Evolutionary conservation across 2,888 invertebrate species (phyloP).

Genomic region (Diadromus collaris): DNA sequence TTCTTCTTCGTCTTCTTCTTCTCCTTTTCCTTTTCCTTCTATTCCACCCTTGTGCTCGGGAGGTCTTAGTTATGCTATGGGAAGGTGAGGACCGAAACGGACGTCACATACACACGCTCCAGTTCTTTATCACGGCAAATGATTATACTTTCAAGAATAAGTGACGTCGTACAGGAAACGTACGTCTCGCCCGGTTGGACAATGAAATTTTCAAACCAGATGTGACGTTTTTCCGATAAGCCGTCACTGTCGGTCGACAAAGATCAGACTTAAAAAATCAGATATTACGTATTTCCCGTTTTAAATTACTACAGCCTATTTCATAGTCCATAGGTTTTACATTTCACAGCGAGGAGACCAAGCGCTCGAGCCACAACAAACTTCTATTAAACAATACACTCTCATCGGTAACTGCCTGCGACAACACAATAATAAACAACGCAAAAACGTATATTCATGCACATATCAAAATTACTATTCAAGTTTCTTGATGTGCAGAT

Average conservation of each 20-base stretch:
- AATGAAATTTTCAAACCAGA: neutral
- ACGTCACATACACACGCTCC: neutral
- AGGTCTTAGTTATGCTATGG: neutral
- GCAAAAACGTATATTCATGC: neutral
- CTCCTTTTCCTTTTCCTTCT: conserved; percentile 13
- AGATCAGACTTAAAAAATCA: too few species aligned
- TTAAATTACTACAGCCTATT: too few species aligned
- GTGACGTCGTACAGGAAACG: too few species aligned
- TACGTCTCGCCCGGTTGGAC: neutral
- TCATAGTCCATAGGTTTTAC: neutral
- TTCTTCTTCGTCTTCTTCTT: conserved; percentile 21
- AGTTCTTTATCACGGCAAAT: neutral
- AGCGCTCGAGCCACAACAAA: neutral
- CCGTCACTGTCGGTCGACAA: too few species aligned
- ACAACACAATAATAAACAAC: too few species aligned
- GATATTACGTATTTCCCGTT: neutral
- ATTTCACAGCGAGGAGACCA: neutral
- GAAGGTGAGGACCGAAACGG: neutral
- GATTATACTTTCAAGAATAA: conserved; percentile 2
- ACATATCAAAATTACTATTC: neutral
- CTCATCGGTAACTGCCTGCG: too few species aligned
- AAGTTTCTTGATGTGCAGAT: neutral
- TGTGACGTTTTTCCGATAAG: too few species aligned
- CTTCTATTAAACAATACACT: too few species aligned
- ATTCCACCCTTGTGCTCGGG: neutral